phyloP scores from a whole-genome alignment of 2,888 invertebrate species.

The Sinopyrophorus schimmeli region DNA sequence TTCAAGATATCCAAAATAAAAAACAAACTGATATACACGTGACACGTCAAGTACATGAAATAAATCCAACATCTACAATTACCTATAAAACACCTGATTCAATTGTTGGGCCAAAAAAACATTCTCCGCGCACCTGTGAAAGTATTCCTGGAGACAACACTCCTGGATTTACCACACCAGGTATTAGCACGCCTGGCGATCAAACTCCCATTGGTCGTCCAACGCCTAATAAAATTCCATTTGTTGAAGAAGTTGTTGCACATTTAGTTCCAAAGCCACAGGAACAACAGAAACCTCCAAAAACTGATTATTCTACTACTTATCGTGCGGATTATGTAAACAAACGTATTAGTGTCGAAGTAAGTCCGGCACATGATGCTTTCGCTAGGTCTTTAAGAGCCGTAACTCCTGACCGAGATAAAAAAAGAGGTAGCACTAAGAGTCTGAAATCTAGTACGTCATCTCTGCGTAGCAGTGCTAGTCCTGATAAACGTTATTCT shows the following conservation, averaged over 20 bases:
- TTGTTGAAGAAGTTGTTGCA: background rate
- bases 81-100: no score
- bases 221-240: constrained; percentile 3
- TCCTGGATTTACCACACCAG: background rate
- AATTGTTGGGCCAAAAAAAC: no score
- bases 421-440: constrained; percentile 59
- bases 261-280: constrained; percentile 8
- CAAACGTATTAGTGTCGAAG: constrained; percentile 61
- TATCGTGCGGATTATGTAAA: constrained; percentile 61
- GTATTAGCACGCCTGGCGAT: constrained; percentile 1
- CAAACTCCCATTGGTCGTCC: background rate
- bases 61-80: no score
- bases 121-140: no score
- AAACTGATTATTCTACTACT: constrained; percentile 60
- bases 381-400: constrained; percentile 74
- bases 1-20: no score
- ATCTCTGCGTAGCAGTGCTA: constrained; percentile 60
- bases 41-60: no score
- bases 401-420: constrained; percentile 61
- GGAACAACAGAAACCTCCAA: no score
- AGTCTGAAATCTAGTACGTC: constrained; percentile 58
- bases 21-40: no score
- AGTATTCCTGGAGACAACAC: constrained; percentile 36
- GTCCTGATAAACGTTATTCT: constrained; percentile 52
- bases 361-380: constrained; percentile 74